Base-by-base conservation (phyloP, 2,113 vertebrate genomes). In the Cairina moschata region DNA sequence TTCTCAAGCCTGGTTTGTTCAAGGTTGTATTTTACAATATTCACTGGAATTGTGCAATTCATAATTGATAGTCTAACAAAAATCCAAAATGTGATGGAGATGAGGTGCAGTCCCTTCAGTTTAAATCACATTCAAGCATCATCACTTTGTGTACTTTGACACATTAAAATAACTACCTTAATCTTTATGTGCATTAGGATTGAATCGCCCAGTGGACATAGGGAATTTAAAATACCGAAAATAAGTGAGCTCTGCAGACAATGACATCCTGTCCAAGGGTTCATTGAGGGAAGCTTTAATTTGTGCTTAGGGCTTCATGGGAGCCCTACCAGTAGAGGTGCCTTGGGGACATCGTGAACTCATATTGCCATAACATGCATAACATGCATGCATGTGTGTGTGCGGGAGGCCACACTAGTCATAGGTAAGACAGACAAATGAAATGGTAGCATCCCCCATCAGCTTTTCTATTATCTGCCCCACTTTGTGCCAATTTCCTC, bases 401-500 rank as follows among this genome's bases (percentile, higher is more conserved):
- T 17, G 52, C 50, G 71, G 46, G 69, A 83, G 81, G 90, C 88
- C 92, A 69, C 78, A 8, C 75, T 28, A 88, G 90, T 79, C 75
- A 91, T 50, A 71, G 59, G 91, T 84, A 85, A 84, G 83, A 96
- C 82, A 95, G 88, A 92, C 69, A 96, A 96, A 97, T 94, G 96
- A 95, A 96, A 96, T 2, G 26, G 90, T 29, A 93, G 82, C 42
- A 92, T 71, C 62, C 66, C 74, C 91, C 95, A 66, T 81, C 94
- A 38, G 38, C 59, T 96, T 94, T 97, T 95, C 96, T 96, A 97
- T 97, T 97, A 97, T 94, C 94, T 96, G 86, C 73, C 96, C 94
- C 86, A 96, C 97, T 97, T 97, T 82, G 95, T 95, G 95, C 86
- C 97, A 96, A 97, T 97, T 98, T 98, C 94, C 95, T 96, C 76